Conservation (phyloP, 2,113 vertebrate species). For the Cynocephalus volans region DNA sequence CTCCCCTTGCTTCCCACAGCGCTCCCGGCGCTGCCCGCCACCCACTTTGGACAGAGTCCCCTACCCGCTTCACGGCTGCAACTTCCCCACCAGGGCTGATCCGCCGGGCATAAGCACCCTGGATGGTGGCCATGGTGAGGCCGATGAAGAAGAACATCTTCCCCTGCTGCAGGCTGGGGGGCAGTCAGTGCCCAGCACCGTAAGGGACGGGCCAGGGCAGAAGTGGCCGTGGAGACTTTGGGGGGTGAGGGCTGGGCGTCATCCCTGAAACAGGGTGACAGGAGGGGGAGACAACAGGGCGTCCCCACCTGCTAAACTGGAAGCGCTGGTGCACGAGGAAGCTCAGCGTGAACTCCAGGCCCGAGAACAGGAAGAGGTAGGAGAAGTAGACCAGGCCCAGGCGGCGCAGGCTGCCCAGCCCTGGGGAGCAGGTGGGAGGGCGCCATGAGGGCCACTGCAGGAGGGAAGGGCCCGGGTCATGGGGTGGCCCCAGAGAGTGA, state of each 20-base stretch:
- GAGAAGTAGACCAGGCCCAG: constrained; percentile 95
- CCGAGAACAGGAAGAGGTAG: constrained; percentile 98
- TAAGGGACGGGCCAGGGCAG: background rate
- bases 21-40: too few relatives aligned
- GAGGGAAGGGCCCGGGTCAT: background rate
- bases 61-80: constrained; percentile 92
- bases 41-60: rapidly evolving
- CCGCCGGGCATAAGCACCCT: constrained; percentile 95
- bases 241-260: background rate
- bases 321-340: constrained; percentile 98
- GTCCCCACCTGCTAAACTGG: constrained; percentile 94
- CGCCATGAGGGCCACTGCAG: background rate
- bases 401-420: constrained; percentile 91
- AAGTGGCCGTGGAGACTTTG: background rate
- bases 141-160: constrained; percentile 99
- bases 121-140: constrained; percentile 96
- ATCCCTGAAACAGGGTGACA: background rate
- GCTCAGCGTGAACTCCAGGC: constrained; percentile 96
- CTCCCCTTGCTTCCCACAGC: background rate
- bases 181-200: background rate
- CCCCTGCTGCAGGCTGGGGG: constrained; percentile 96
- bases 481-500: rapidly evolving
- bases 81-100: constrained; percentile 95
- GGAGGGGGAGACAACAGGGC: background rate
- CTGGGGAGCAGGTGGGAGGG: constrained; percentile 82